A percentile compares a stretch with the other conserved stretches of the same genome.
Evolutionary conservation across 2,797 vertebrate genomes (phyloP).

Genomic region (Spondyliosoma cantharus): DNA sequence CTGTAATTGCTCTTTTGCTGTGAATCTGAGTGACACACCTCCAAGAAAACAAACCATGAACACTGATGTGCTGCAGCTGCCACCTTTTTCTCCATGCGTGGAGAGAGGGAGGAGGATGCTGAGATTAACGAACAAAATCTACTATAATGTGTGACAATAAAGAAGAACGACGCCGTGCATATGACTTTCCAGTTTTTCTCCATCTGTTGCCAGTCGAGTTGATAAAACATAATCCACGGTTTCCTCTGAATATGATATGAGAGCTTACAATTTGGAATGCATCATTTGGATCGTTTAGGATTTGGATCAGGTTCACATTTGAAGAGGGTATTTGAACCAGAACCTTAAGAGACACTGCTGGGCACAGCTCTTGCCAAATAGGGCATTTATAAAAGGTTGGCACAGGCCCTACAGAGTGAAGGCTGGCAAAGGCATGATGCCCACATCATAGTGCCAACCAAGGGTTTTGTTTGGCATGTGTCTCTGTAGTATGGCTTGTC

Average conservation of each 20-base stretch:
- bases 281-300: slow-evolving; percentile 81
- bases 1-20: slow-evolving; percentile 70
- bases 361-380: slow-evolving; percentile 82
- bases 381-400: slow-evolving; percentile 84
- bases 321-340: slow-evolving; percentile 82
- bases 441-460: slow-evolving; percentile 79
- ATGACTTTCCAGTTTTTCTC: slow-evolving; percentile 76
- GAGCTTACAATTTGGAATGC: slow-evolving; percentile 83
- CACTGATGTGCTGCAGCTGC: slow-evolving; percentile 66
- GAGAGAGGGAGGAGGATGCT: slow-evolving; percentile 38
- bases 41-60: slow-evolving; percentile 64
- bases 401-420: slow-evolving; percentile 76
- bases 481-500: slow-evolving; percentile 77
- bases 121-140: slow-evolving; percentile 73
- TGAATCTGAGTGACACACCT: slow-evolving; percentile 62
- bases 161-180: slow-evolving; percentile 69
- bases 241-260: slow-evolving; percentile 81
- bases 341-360: slow-evolving; percentile 83
- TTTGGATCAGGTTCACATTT: slow-evolving; percentile 81
- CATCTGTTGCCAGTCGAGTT: slow-evolving; percentile 78
- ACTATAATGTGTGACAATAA: slow-evolving; percentile 71
- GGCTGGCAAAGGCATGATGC: slow-evolving; percentile 82
- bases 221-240: slow-evolving; percentile 80
- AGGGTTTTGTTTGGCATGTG: slow-evolving; percentile 84
- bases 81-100: slow-evolving; percentile 37